Conservation (phyloP, 2,888 invertebrate genomes). For the Camponotus fellah region DNA sequence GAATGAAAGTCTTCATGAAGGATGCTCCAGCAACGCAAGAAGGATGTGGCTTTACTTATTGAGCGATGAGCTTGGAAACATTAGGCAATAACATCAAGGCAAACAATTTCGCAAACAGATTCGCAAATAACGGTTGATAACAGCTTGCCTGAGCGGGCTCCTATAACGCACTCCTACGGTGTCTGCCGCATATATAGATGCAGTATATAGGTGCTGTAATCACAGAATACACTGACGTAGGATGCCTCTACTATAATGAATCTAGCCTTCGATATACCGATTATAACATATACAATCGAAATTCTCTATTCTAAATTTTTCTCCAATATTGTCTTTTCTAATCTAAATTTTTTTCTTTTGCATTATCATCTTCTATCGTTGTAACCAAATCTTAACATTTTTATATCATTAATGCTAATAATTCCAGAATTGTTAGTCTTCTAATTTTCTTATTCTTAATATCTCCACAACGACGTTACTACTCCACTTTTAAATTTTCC, state of each 20-base stretch:
- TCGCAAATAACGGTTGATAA: slow-evolving; percentile 85
- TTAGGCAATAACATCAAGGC: slow-evolving; percentile 68
- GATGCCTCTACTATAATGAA: slow-evolving; percentile 77
- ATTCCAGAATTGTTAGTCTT: neutral
- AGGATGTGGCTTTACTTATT: slow-evolving; percentile 44
- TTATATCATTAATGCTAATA: neutral
- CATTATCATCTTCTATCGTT: too few species aligned
- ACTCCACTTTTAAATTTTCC: neutral
- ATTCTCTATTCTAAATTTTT: slow-evolving; percentile 6
- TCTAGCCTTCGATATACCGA: slow-evolving; percentile 59
- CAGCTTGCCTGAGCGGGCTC: slow-evolving; percentile 93
- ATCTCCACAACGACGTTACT: neutral
- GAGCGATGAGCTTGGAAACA: slow-evolving; percentile 65
- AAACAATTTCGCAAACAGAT: slow-evolving; percentile 73
- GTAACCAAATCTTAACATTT: neutral
- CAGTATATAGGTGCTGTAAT: slow-evolving; percentile 91
- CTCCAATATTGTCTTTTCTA: neutral
- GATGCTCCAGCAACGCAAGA: slow-evolving; percentile 24
- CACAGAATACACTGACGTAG: slow-evolving; percentile 86
- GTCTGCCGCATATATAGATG: slow-evolving; percentile 90
- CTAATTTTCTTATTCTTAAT: neutral
- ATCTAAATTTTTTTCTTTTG: too few species aligned
- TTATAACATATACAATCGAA: slow-evolving; percentile 42
- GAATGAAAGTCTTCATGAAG: neutral
- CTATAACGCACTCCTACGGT: slow-evolving; percentile 89